Conservation (phyloP, 2,113 vertebrate species). For the Barnardius zonarius region DNA sequence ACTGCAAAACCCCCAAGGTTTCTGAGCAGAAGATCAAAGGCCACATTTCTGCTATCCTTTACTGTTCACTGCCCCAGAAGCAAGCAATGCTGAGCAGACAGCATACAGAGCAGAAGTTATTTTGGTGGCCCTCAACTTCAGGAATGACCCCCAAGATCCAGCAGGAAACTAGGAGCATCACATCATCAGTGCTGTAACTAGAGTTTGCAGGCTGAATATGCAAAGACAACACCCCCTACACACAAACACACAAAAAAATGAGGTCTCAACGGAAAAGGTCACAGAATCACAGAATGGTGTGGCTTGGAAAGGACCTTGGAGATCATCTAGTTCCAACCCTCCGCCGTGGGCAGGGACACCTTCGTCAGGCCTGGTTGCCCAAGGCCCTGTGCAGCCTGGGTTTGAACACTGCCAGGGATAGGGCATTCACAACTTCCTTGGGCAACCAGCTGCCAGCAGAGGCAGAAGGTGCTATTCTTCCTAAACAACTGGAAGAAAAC, state of each 20-base stretch:
- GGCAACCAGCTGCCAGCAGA: not conserved
- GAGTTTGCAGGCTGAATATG: not conserved
- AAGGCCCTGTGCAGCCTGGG: not conserved
- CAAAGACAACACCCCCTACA: not conserved
- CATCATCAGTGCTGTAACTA: not conserved
- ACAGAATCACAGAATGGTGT: not conserved
- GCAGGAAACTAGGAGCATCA: not conserved
- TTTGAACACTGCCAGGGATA: not conserved
- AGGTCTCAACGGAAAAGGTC: not conserved
- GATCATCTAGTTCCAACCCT: not conserved
- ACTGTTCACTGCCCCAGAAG: not conserved
- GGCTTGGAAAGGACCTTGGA: not conserved
- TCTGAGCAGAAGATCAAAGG: not conserved
- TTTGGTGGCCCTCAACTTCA: not conserved
- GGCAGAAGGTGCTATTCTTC: not conserved
- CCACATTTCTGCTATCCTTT: not conserved
- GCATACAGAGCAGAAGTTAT: not conserved
- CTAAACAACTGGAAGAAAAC: not conserved
- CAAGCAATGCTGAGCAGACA: not conserved
- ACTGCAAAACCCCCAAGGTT: not conserved
- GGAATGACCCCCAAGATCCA: not conserved
- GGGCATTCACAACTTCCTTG: not conserved
- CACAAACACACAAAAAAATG: not conserved
- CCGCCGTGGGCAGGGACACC: not conserved
- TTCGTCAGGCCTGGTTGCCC: not conserved